Evolutionary conservation across 2,888 invertebrate genomes (phyloP).

Genomic region (Lingula anatina): DNA sequence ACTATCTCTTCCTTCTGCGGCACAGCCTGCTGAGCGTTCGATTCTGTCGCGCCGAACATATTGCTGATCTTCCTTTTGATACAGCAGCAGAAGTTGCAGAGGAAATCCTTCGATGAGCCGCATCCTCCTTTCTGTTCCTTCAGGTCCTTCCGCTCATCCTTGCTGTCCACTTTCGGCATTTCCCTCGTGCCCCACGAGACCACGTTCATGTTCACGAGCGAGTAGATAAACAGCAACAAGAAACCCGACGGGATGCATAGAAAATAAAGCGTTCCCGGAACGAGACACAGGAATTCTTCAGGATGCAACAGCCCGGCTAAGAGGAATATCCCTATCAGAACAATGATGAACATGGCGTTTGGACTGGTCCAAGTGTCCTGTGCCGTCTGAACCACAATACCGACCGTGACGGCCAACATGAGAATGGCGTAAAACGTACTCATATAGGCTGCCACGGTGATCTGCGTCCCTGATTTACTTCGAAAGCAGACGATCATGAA

Average conservation of each 20-base stretch:
- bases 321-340: conserved; percentile 30
- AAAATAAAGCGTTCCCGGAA: conserved; percentile 72
- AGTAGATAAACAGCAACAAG: conserved; percentile 83
- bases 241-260: conserved; percentile 94
- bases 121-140: no score
- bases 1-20: no score
- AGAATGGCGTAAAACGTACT: conserved; percentile 34
- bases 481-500: conserved; percentile 35
- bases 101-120: conserved; percentile 1
- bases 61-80: neutral
- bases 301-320: conserved; percentile 56
- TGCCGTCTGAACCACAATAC: conserved; percentile 27
- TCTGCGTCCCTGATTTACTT: conserved; percentile 26
- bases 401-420: conserved; percentile 45
- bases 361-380: conserved; percentile 34
- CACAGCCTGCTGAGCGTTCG: no score
- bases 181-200: conserved; percentile 94
- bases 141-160: conserved; percentile 74
- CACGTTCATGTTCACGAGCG: conserved; percentile 87
- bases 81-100: neutral
- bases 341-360: conserved; percentile 37
- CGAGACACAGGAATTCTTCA: conserved; percentile 63
- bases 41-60: no score
- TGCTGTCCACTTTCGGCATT: conserved; percentile 58
- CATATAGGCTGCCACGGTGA: conserved; percentile 34